These are phyloP conservation scores for Sphenopsis melanotis DNA, from an alignment of 2,797 vertebrate species.

Conservation along the genomic window DNA sequence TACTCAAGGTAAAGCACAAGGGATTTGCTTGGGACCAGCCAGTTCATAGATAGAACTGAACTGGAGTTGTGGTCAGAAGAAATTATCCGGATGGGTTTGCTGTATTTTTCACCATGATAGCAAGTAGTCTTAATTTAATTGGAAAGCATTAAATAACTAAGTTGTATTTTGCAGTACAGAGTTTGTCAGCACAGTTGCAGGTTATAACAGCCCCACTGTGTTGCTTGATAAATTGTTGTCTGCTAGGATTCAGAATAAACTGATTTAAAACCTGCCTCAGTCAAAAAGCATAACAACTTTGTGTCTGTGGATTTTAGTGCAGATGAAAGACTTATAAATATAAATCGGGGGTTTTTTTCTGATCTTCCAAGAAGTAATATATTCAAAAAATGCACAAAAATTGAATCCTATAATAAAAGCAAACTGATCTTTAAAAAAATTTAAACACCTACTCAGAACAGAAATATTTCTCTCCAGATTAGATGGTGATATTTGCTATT, in stretches of 20 bases:
- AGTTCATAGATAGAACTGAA: not conserved
- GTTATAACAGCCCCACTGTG: not conserved
- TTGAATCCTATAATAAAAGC: not conserved
- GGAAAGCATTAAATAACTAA: not conserved
- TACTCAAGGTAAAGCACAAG: not conserved
- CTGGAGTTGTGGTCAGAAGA: not conserved
- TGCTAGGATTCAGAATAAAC: not conserved
- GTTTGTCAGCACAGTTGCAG: not conserved
- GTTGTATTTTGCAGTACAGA: not conserved
- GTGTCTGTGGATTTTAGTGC: not conserved
- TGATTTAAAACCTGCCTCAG: not conserved
- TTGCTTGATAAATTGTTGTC: not conserved
- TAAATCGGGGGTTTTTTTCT: not conserved
- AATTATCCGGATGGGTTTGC: not conserved
- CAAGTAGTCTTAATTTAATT: not conserved
- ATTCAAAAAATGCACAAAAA: not conserved
- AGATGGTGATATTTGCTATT: not conserved
- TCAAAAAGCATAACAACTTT: not conserved
- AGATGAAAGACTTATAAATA: not conserved
- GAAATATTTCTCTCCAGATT: slow-evolving; percentile 9
- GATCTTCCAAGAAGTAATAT: not conserved
- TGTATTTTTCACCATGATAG: not conserved
- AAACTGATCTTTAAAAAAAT: not conserved
- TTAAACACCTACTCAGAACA: not conserved
- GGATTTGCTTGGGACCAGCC: not conserved